A percentile compares a stretch with the other conserved stretches of the same genome.
phyloP scores from a whole-genome alignment of 2,113 vertebrate genomes.

The Anoplopoma fimbria region DNA sequence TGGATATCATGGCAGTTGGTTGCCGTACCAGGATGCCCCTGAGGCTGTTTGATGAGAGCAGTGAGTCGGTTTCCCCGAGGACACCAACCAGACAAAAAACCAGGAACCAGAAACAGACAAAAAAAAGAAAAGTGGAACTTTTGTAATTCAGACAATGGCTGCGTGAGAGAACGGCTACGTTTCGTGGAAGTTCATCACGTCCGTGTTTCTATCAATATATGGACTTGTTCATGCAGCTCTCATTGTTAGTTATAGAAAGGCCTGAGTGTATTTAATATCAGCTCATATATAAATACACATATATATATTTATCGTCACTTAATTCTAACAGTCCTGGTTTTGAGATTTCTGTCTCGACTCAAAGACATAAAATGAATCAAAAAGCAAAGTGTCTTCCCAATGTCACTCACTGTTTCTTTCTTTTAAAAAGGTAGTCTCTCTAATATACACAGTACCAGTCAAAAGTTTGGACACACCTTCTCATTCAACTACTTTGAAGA shows the following conservation, averaged over 20 bases:
- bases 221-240: not conserved
- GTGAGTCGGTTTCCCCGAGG: constrained; percentile 17
- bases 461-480: too few relatives aligned
- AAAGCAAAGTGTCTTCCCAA: too few relatives aligned
- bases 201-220: not conserved
- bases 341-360: too few relatives aligned
- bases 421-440: too few relatives aligned
- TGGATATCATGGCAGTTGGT: constrained; percentile 63
- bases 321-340: too few relatives aligned
- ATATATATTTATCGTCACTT: too few relatives aligned
- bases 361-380: too few relatives aligned
- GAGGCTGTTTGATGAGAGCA: constrained; percentile 68
- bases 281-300: not conserved
- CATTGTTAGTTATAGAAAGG: not conserved
- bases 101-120: constrained; percentile 59
- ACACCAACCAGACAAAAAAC: constrained; percentile 44
- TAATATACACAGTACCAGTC: too few relatives aligned
- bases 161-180: constrained; percentile 1
- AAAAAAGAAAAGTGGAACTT: constrained; percentile 67
- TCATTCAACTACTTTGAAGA: too few relatives aligned
- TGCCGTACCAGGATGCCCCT: constrained; percentile 58
- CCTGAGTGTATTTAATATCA: not conserved
- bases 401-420: too few relatives aligned
- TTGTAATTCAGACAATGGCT: constrained; percentile 58
- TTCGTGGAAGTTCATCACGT: constrained; percentile 37